Percentiles rank a stretch among this genome's conserved stretches.
These are phyloP conservation scores for Ricordea florida DNA, from an alignment of 92 coral and sea anemone genomes.

Conservation along the genomic window DNA sequence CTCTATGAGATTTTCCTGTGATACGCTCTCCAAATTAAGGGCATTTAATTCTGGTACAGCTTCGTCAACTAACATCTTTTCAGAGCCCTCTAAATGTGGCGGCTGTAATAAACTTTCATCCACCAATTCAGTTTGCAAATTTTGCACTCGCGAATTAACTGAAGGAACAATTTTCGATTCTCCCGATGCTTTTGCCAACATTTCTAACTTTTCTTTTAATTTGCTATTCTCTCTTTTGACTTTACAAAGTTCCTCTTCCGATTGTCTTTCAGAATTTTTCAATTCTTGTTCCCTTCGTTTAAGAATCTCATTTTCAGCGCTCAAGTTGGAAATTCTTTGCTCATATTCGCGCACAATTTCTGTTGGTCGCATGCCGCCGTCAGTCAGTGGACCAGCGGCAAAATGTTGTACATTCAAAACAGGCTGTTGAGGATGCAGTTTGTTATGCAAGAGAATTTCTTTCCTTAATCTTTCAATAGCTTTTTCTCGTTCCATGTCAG, in stretches of 20 bases:
- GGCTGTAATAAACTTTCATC: neutral
- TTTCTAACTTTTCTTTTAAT: constrained; percentile 28
- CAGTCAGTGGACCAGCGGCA: too few relatives aligned
- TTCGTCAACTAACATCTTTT: neutral
- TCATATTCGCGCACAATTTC: too few relatives aligned
- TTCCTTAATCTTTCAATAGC: constrained; percentile 42
- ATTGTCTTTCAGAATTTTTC: neutral
- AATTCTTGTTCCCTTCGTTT: constrained; percentile 57
- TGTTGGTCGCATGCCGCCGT: too few relatives aligned
- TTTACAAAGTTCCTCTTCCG: constrained; percentile 36
- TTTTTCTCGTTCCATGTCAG: constrained; percentile 65
- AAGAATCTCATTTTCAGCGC: constrained; percentile 49
- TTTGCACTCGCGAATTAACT: neutral
- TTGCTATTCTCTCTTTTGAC: constrained; percentile 47
- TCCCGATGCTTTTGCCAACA: constrained; percentile 18
- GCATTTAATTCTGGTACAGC: neutral
- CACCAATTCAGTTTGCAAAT: neutral
- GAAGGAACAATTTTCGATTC: neutral
- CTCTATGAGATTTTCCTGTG: neutral
- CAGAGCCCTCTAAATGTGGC: neutral
- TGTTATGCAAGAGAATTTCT: constrained; percentile 17
- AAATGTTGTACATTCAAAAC: neutral
- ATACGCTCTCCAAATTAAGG: neutral
- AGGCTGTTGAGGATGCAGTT: constrained; percentile 8
- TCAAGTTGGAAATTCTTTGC: constrained; percentile 26